Base-by-base conservation (phyloP, 1,140 invertebrate species). In the Amyelois transitella region DNA sequence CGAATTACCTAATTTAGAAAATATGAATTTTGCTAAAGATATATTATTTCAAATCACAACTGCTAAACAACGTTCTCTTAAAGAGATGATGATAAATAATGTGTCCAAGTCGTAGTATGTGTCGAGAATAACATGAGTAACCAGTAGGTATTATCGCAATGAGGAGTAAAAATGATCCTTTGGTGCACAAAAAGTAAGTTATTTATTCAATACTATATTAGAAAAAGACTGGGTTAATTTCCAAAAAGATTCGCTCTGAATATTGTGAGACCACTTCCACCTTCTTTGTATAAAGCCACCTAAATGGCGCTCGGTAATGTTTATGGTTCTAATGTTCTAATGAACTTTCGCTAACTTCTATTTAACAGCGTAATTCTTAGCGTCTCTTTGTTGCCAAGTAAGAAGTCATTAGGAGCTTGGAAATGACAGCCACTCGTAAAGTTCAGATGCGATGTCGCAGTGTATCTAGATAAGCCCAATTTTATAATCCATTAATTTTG, bases 261-360 rank as follows among this genome's bases (percentile, higher is more conserved):
- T n/a, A n/a, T n/a, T n/a, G n/a, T 32, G 17, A 38, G 1, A 8
- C 4, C 4, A 14, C 32, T 38, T 2, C n/a, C 32, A 38, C 8
- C 8, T 24, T 14, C 32, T 38, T 14, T 38, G 12, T 8, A 38
- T 55, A 58, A 62, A 52, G 43, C 51, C 32, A 49, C 58, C 49
- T 62, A 56, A 61, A 57, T 54, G 53, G 55, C 52, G 51, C 48
- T 60, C 44, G 58, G 61, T 55, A 66, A 66, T 64, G 60, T 65
- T 68, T 62, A 62, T 64, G 56, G 43, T 61, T 58, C 58, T 72
- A 68, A 71, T 65, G 43, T 61, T 58, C 58, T 72, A 68, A 71
- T 65, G 69, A 68, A 65, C 55, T 72, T 68, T 66, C 55, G 62
- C 60, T 59, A 54, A 67, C 62, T 64, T 72, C 50, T 60, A 61